Evolutionary conservation across 35 echinoderm and acorn worm genomes (phyloP).

Genomic region (Heliocidaris erythrogramma): DNA sequence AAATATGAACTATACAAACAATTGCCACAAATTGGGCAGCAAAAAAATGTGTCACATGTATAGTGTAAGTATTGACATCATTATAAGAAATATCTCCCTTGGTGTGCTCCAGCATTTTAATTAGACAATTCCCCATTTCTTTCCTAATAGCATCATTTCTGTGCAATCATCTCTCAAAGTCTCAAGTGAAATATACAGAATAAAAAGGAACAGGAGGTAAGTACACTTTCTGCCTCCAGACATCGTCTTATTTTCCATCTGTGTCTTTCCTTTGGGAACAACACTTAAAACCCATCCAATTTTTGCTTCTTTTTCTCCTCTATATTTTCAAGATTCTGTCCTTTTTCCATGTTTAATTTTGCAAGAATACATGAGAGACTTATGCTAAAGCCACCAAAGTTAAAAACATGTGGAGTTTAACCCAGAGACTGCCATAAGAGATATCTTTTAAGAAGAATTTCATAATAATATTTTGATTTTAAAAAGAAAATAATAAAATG

Average conservation of each 20-base stretch:
- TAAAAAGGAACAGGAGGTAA: neutral
- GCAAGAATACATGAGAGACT: neutral
- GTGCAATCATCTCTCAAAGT: neutral
- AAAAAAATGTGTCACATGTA: neutral
- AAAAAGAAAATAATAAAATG: no score
- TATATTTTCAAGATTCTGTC: neutral
- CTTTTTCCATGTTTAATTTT: neutral
- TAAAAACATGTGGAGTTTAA: neutral
- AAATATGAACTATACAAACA: neutral
- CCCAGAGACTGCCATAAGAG: no score
- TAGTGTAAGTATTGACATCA: neutral
- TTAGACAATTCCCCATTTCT: neutral
- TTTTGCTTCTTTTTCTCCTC: neutral
- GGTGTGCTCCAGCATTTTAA: neutral
- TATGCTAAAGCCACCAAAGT: neutral
- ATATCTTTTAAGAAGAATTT: no score
- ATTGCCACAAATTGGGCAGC: neutral
- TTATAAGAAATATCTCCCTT: neutral
- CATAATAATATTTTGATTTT: no score
- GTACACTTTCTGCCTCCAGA: neutral
- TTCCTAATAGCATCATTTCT: neutral
- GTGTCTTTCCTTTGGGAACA: neutral
- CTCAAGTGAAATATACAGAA: neutral
- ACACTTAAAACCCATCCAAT: conserved; percentile 3
- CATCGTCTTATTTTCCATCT: neutral